phyloP scores from a whole-genome alignment of 2,888 invertebrate genomes.

The Kuschelorhynchus macadamiae region DNA sequence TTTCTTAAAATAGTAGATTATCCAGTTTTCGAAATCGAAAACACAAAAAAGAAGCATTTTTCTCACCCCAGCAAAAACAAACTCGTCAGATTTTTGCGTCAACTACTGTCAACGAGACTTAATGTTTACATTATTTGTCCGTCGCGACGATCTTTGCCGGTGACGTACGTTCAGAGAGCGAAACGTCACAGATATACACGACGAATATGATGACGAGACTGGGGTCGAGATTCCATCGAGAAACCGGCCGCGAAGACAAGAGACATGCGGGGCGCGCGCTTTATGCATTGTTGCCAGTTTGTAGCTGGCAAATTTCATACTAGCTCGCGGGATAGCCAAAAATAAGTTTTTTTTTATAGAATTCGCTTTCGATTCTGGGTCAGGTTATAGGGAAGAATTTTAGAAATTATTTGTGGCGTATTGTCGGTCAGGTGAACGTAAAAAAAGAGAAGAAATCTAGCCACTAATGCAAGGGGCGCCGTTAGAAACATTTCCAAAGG shows the following conservation, averaged over 20 bases:
- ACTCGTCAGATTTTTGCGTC: not conserved
- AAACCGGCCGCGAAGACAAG: conserved; percentile 46
- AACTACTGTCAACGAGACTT: not conserved
- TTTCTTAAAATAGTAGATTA: no score
- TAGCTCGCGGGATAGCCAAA: not conserved
- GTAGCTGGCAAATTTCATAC: conserved; percentile 16
- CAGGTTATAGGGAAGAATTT: no score
- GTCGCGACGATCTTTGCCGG: conserved; percentile 20
- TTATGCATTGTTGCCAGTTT: conserved; percentile 26
- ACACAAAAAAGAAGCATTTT: no score
- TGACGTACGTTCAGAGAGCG: conserved; percentile 11
- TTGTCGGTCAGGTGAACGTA: no score
- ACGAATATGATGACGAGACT: conserved; percentile 25
- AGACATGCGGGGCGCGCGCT: conserved; percentile 38
- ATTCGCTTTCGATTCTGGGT: no score
- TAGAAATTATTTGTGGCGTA: no score
- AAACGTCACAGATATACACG: not conserved
- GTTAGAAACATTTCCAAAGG: no score
- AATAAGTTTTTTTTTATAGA: no score
- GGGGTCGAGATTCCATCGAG: conserved; percentile 47
- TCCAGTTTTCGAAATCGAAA: no score
- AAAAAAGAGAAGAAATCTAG: no score
- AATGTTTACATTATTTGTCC: conserved; percentile 24
- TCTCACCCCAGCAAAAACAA: not conserved
- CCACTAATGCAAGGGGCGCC: no score